These are phyloP conservation scores for Diploscapter pachys DNA, from an alignment of 1,140 invertebrate species.

Conservation along the genomic window DNA sequence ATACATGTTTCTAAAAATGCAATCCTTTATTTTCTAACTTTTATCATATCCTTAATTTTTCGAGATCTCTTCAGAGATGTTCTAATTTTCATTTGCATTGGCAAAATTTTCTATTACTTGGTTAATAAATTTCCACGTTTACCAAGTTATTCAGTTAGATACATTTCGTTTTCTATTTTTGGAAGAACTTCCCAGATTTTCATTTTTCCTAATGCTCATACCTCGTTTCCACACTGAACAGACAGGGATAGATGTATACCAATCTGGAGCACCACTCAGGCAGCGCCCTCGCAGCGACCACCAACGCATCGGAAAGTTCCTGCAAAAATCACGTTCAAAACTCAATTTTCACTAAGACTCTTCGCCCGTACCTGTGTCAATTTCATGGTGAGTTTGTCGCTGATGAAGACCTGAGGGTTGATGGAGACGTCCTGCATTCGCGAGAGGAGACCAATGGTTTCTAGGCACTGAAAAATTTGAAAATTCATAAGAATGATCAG, in stretches of 20 bases:
- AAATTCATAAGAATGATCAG: too few relatives aligned
- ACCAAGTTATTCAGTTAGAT: too few relatives aligned
- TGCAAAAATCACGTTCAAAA: conserved; percentile 64
- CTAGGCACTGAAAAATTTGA: conserved; percentile 27
- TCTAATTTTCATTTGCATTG: too few relatives aligned
- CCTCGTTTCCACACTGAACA: conserved; percentile 92
- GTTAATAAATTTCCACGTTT: too few relatives aligned
- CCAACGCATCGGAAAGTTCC: conserved; percentile 89
- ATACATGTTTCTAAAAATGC: conserved; percentile 71
- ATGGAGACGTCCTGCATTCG: conserved; percentile 20
- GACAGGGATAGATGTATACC: conserved; percentile 88
- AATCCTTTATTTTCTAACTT: too few relatives aligned
- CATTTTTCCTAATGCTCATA: too few relatives aligned
- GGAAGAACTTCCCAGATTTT: too few relatives aligned
- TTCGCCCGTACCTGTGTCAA: conserved; percentile 55
- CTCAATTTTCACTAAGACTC: conserved; percentile 3
- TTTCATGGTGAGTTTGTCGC: conserved; percentile 72
- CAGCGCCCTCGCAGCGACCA: conserved; percentile 82
- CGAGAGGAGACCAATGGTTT: conserved; percentile 22
- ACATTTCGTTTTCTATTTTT: too few relatives aligned
- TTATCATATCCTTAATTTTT: too few relatives aligned
- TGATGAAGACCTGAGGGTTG: conserved; percentile 46
- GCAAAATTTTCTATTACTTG: too few relatives aligned
- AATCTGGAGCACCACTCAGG: conserved; percentile 91
- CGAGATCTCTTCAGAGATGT: too few relatives aligned